Conservation (phyloP, 2,113 vertebrate genomes). For the Galemys pyrenaicus region DNA sequence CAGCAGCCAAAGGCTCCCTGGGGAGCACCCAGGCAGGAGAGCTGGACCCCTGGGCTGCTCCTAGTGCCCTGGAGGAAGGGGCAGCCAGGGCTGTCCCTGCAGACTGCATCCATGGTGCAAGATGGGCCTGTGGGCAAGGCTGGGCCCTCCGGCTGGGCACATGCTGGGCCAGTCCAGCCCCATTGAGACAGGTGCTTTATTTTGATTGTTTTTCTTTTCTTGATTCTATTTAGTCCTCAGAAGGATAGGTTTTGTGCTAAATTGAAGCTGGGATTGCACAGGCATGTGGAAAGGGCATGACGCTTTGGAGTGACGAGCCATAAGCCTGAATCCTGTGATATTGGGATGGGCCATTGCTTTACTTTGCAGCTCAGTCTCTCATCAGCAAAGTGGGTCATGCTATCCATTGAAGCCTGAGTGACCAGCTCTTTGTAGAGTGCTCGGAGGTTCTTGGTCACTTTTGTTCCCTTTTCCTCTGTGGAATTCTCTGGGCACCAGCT, state of each 20-base stretch:
- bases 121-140: background rate
- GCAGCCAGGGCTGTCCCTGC: background rate
- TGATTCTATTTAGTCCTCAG: background rate
- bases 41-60: background rate
- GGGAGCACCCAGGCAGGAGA: background rate
- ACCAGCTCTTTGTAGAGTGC: background rate
- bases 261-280: background rate
- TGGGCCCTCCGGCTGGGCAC: background rate
- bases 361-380: background rate
- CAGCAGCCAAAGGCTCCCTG: constrained; percentile 50
- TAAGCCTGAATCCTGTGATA: background rate
- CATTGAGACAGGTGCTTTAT: background rate
- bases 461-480: background rate
- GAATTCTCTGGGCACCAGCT: background rate
- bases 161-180: constrained; percentile 8
- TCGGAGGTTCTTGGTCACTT: background rate
- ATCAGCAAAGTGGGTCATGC: background rate
- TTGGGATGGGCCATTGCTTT: background rate
- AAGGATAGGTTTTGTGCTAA: background rate
- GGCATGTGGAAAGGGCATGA: background rate
- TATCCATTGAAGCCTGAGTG: accelerated
- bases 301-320: background rate
- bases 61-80: background rate
- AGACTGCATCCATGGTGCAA: background rate
- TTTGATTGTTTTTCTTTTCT: background rate